phyloP scores from a whole-genome alignment of 2,797 vertebrate genomes.

The Acrocephalus scirpaceus region DNA sequence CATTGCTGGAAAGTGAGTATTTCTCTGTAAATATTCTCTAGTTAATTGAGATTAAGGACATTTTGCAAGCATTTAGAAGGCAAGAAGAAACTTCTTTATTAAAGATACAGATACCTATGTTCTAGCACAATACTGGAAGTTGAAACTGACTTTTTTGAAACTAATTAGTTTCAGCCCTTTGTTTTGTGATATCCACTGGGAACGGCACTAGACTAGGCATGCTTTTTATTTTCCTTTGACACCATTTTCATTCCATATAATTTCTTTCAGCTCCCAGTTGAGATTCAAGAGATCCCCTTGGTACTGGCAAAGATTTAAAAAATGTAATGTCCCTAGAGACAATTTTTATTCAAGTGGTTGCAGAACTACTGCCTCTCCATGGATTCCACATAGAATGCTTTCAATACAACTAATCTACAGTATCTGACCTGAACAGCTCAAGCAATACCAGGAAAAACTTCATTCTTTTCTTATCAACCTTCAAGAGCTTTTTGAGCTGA shows the following conservation, averaged over 20 bases:
- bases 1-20: not conserved
- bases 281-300: not conserved
- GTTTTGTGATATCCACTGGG: not conserved
- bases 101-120: not conserved
- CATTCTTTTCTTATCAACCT: constrained; percentile 14
- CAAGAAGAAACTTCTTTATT: not conserved
- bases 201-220: not conserved
- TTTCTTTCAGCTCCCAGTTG: not conserved
- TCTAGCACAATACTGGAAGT: not conserved
- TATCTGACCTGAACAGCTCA: constrained; percentile 20
- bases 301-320: not conserved
- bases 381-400: not conserved
- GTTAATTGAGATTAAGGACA: not conserved
- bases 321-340: not conserved
- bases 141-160: not conserved
- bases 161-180: not conserved
- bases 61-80: not conserved
- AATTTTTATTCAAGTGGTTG: constrained; percentile 20
- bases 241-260: not conserved
- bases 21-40: not conserved
- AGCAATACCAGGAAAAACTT: not conserved
- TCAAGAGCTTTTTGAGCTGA: constrained; percentile 20
- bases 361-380: not conserved
- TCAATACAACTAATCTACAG: constrained; percentile 1
- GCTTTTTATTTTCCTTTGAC: not conserved